Evolutionary conservation across 2,113 vertebrate genomes (phyloP).

Genomic region (Rhinopomastus cyanomelas): DNA sequence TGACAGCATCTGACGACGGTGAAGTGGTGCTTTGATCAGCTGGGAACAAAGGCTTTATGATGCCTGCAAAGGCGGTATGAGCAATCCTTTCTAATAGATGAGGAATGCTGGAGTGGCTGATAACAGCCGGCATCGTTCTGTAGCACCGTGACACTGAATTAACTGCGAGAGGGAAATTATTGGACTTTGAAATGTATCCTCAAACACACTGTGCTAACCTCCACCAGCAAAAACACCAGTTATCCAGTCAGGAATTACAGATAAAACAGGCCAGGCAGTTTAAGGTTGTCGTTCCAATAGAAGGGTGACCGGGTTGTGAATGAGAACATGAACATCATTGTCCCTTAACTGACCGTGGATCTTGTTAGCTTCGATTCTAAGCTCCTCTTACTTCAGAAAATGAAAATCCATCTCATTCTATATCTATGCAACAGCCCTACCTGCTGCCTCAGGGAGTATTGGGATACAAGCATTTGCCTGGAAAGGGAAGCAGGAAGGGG

Average conservation of each 20-base stretch:
- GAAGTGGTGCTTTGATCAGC: conserved; percentile 59
- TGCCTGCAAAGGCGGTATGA: conserved; percentile 5
- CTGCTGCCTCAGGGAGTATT: background rate
- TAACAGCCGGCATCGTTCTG: background rate
- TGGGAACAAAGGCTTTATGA: conserved; percentile 38
- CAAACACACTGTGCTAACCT: background rate
- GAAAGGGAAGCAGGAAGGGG: background rate
- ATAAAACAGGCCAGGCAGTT: background rate
- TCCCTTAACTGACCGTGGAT: background rate
- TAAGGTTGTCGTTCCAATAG: background rate
- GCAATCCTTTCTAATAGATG: conserved; percentile 19
- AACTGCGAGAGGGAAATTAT: background rate
- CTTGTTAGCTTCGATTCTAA: background rate
- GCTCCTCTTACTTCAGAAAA: background rate
- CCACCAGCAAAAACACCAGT: background rate
- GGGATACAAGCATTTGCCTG: accelerated
- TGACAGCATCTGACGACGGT: conserved; percentile 21
- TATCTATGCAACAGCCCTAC: background rate
- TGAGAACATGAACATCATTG: background rate
- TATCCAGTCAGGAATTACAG: background rate
- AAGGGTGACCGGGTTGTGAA: background rate
- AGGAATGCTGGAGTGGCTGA: conserved; percentile 1
- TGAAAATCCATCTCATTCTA: background rate
- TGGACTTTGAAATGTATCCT: background rate
- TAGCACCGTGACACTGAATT: background rate